Evolutionary conservation across 2,113 vertebrate genomes (phyloP), one percentile per base, ranked within the genome.

Genomic region (Atlantisia rogersi): DNA sequence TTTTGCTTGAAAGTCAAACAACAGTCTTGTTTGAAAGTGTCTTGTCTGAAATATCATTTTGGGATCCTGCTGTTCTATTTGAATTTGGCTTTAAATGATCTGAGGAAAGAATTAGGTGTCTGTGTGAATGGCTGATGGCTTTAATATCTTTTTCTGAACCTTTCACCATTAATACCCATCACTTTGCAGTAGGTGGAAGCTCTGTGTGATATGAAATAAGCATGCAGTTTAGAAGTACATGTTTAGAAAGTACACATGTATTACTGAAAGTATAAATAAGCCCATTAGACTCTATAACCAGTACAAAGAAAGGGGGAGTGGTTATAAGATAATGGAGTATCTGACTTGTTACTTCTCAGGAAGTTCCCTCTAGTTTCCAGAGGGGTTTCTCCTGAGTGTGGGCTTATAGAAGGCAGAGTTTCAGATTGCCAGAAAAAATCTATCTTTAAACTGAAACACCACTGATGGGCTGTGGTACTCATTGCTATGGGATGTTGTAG

Each of bases 1-100:
- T 93, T 82, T 86, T 91, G 26, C 83, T 89, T 92, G 60, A 65
- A 94, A 95, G 83, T 88, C 73, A 91, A 87, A 82, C 86, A 94
- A 64, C 59, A 74, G 60, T 70, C 79, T 80, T 94, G 59, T 83
- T 97, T 94, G 71, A 82, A 95, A 94, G 40, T 62, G 79, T 88
- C 79, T 94, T 87, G 53, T 92, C 76, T 86, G 75, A 94, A 94
- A 77, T 88, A 88, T 6, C 31, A 14, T 88, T 94, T 88, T 58
- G 40, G n/a, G 37, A 74, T 77, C 82, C 82, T 42, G 48, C 70
- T 95, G 58, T 87, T 95, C 40, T 55, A 24, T 89, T 90, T 87
- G 78, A 92, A 86, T 76, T 80, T 76, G 62, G 31, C 37, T 89
- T 92, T 90, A 82, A 80, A 53, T 94, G 50, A 62, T 89, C 32